These are phyloP conservation scores for Stichopus horrens DNA, from an alignment of 53 echinoderm and acorn worm genomes.

Conservation along the genomic window DNA sequence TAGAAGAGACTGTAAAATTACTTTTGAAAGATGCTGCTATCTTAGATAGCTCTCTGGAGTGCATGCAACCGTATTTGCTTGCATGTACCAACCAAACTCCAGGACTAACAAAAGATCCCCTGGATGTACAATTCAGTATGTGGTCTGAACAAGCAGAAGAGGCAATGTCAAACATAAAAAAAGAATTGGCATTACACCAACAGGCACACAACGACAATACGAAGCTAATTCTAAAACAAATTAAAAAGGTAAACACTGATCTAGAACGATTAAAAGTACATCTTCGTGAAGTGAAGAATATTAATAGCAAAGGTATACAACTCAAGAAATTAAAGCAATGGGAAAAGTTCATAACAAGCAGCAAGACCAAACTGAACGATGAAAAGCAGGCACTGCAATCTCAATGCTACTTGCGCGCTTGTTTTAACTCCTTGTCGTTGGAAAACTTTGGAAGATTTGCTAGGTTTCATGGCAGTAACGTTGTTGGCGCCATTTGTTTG, in stretches of 20 bases:
- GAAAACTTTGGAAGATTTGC: background rate
- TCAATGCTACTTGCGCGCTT: background rate
- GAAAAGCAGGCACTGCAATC: background rate
- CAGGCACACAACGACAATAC: background rate
- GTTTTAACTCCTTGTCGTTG: background rate
- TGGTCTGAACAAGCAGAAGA: background rate
- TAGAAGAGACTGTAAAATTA: background rate
- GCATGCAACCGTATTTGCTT: background rate
- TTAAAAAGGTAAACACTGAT: background rate
- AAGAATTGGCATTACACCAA: background rate
- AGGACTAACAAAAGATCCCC: background rate
- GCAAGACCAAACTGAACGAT: background rate
- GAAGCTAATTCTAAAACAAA: background rate
- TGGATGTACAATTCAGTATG: background rate
- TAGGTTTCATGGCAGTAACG: background rate
- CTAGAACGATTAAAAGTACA: background rate
- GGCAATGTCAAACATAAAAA: background rate
- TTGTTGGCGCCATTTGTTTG: conserved; percentile 12
- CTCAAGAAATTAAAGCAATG: background rate
- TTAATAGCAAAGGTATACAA: background rate
- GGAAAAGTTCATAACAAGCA: background rate
- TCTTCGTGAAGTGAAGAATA: background rate
- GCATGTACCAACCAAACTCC: background rate
- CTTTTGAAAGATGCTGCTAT: background rate
- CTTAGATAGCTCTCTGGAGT: background rate